These are phyloP conservation scores for Cassiopea xamachana DNA, from an alignment of 30 jellyfish, hydroid and myxozoan species.

Conservation along the genomic window DNA sequence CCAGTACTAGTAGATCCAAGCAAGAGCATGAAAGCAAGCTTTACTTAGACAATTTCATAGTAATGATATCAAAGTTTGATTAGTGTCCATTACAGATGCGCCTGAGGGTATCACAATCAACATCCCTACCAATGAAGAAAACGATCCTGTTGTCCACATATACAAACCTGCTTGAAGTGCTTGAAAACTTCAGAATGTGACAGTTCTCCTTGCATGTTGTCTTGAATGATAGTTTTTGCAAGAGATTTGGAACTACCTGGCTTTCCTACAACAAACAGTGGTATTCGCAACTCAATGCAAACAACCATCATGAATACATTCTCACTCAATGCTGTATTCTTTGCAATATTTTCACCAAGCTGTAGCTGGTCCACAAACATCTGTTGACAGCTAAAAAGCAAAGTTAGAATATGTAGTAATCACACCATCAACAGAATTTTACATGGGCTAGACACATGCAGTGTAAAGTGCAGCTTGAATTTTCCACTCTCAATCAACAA, in stretches of 20 bases:
- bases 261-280: slow-evolving; percentile 85
- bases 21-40: too few relatives aligned
- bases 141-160: neutral
- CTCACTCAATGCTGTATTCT: slow-evolving; percentile 79
- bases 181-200: slow-evolving; percentile 77
- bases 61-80: too few relatives aligned
- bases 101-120: too few relatives aligned
- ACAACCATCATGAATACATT: slow-evolving; percentile 88
- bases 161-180: slow-evolving; percentile 80
- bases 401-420: too few relatives aligned
- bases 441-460: neutral
- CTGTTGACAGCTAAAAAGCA: slow-evolving; percentile 63
- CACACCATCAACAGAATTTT: neutral
- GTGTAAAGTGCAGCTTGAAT: too few relatives aligned
- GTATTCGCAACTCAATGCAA: slow-evolving; percentile 85
- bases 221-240: slow-evolving; percentile 81
- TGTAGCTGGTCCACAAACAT: slow-evolving; percentile 72
- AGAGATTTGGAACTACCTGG: slow-evolving; percentile 89
- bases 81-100: too few relatives aligned
- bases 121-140: neutral
- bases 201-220: slow-evolving; percentile 82
- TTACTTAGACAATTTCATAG: too few relatives aligned
- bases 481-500: too few relatives aligned
- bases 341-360: slow-evolving; percentile 85
- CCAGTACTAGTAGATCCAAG: too few relatives aligned